These are phyloP conservation scores for Notiomystis cincta DNA, from an alignment of 2,113 vertebrate species.

Conservation along the genomic window DNA sequence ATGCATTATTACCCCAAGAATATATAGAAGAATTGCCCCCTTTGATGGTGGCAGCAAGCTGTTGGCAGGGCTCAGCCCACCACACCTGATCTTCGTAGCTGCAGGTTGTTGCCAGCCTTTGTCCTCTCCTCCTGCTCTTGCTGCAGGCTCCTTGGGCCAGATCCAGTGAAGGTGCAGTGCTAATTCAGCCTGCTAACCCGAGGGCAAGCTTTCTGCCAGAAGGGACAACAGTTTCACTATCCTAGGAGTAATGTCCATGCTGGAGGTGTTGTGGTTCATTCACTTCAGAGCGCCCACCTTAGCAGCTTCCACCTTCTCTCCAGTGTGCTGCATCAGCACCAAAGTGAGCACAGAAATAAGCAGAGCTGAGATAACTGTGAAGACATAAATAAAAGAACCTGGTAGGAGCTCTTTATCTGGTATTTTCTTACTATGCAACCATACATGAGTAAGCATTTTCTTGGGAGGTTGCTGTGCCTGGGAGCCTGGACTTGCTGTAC, in stretches of 20 bases:
- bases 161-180: not conserved
- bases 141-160: not conserved
- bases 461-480: not conserved
- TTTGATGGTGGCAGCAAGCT: not conserved
- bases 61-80: not conserved
- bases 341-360: not conserved
- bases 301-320: not conserved
- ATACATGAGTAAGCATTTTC: not conserved
- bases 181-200: not conserved
- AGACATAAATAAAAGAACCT: not conserved
- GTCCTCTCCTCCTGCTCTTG: not conserved
- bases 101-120: not conserved
- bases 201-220: not conserved
- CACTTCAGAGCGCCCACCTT: not conserved
- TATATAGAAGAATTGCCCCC: not conserved
- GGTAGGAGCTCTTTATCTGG: not conserved
- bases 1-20: not conserved
- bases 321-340: not conserved
- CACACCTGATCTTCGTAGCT: not conserved
- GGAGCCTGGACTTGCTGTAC: not conserved
- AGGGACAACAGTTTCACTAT: not conserved
- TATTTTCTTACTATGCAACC: not conserved
- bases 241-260: not conserved
- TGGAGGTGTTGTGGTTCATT: not conserved
- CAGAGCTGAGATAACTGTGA: not conserved